Conservation (phyloP, 1,140 invertebrate species). For the Copidosoma floridanum region DNA sequence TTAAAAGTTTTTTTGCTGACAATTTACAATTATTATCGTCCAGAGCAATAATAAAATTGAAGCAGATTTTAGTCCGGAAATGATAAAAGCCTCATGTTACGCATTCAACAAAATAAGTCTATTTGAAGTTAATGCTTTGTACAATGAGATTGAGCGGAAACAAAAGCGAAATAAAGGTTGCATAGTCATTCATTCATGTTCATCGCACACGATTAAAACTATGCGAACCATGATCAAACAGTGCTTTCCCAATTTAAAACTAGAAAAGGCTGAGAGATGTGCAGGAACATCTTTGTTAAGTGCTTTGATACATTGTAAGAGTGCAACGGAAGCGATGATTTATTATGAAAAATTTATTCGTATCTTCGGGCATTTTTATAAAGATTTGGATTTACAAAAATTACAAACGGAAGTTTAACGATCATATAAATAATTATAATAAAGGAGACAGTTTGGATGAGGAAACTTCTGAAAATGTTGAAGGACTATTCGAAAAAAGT, state of each 20-base stretch:
- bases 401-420: too few species aligned
- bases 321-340: not conserved
- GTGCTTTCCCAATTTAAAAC: not conserved
- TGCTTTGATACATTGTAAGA: not conserved
- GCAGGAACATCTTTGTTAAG: not conserved
- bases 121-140: not conserved
- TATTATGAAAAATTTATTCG: not conserved
- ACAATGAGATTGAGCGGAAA: not conserved
- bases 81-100: not conserved
- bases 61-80: not conserved
- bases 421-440: too few species aligned
- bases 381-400: not conserved
- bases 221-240: not conserved
- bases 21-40: not conserved
- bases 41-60: not conserved
- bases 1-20: not conserved
- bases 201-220: not conserved
- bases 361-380: too few species aligned
- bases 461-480: not conserved
- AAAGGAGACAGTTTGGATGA: not conserved
- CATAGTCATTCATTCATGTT: not conserved
- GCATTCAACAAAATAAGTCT: not conserved
- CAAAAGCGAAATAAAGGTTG: not conserved
- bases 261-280: not conserved
- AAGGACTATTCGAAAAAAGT: too few species aligned